Evolutionary conservation across 2,888 invertebrate genomes (phyloP).

Genomic region (Rhingia campestris): DNA sequence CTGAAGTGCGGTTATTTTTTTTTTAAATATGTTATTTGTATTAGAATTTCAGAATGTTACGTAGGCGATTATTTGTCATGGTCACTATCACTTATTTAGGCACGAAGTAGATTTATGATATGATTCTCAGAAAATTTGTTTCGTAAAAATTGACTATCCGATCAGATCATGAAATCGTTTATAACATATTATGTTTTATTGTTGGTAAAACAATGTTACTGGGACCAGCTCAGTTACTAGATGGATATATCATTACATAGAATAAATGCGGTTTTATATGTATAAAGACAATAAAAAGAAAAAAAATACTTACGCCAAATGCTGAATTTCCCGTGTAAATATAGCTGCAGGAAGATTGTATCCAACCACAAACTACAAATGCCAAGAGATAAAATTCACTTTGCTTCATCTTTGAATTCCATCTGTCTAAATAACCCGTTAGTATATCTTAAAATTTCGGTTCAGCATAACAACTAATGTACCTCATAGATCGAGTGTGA

Average conservation of each 20-base stretch:
- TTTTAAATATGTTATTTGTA: neutral
- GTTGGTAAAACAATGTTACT: too few species aligned
- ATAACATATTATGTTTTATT: too few species aligned
- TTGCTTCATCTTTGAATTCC: neutral
- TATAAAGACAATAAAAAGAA: neutral
- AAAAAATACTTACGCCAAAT: conserved; percentile 36
- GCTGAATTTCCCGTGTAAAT: conserved; percentile 52
- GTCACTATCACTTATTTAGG: too few species aligned
- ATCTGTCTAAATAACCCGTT: neutral
- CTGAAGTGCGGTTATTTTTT: neutral
- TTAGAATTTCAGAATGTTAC: neutral
- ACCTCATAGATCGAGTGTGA: neutral
- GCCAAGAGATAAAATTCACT: neutral
- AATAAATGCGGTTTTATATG: too few species aligned
- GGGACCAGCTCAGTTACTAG: too few species aligned
- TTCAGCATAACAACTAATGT: neutral
- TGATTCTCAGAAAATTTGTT: too few species aligned
- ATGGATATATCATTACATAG: too few species aligned
- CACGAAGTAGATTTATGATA: too few species aligned
- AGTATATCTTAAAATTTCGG: neutral
- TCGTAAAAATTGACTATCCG: too few species aligned
- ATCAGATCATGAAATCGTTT: too few species aligned
- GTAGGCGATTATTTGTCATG: neutral
- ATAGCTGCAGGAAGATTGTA: neutral
- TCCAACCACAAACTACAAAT: neutral